Evolutionary conservation across 2,888 invertebrate genomes (phyloP), one percentile per base, ranked within the genome.

Genomic region (Drosophila austrosaltans): DNA sequence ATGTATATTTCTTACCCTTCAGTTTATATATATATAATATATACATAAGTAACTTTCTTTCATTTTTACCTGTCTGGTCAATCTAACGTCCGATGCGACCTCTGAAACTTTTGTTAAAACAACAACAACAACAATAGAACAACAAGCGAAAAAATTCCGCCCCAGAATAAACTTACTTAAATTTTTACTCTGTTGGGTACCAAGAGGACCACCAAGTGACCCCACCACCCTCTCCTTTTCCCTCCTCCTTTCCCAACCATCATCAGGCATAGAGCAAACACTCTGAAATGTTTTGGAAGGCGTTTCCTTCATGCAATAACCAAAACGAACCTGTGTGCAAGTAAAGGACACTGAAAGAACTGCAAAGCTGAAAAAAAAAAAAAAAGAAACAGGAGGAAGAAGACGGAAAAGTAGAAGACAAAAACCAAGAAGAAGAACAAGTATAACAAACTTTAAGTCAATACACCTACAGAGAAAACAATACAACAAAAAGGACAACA

Each of bases 361-460:
- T 39, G 57, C 32, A 48, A 48, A 48, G 25, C 48, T 48, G 48
- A 20, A 48, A 1, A 48, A 48, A 48, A 20, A 22, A 65, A 30
- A 67, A 58, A 25, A 44, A 32, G 40, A 63, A 32, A 32, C 32
- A 32, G 65, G 16, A 63, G 54, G 8, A 44, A 48, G n/a, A 16
- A 40, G 25, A 57, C 36, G n/a, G n/a, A 62, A 25, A 42, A 61
- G 40, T 39, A 44, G 36, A 61, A 77, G 65, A 76, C 75, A 74
- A 75, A 83, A 81, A 72, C 64, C 75, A 16, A 16, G 16, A 16
- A 16, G 16, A 73, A 69, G 71, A 69, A 69, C 63, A 86, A 84
- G 81, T 79, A 88, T 78, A 85, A 82, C 75, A 82, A 84, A 84
- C 87, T 84, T 88, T 78, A 87, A 83, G 83, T 87, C 83, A 83